A percentile compares a stretch with the other conserved stretches of the same genome.
These are phyloP conservation scores for Proterorhinus semilunaris DNA, from an alignment of 2,113 vertebrate species.

Conservation along the genomic window DNA sequence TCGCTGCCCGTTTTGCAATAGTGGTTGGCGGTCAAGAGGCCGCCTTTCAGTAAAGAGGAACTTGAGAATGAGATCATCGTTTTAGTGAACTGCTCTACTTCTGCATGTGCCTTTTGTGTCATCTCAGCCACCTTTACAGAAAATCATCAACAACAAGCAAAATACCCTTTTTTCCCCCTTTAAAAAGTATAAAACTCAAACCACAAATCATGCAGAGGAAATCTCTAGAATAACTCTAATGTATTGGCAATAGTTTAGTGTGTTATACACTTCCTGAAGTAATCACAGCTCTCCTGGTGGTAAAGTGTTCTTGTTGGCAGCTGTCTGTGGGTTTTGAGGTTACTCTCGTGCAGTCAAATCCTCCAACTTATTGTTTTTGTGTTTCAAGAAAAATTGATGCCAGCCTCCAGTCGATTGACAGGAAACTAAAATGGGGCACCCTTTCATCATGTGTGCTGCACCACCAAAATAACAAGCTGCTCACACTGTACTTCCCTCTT, in stretches of 20 bases:
- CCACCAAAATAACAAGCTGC: conserved; percentile 55
- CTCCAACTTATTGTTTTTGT: conserved; percentile 12
- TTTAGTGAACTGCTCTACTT: conserved; percentile 19
- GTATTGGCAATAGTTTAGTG: too few relatives aligned
- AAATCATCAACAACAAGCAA: not conserved
- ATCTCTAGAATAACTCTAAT: not conserved
- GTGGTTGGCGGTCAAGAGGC: conserved; percentile 15
- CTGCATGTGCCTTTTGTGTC: not conserved
- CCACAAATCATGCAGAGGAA: not conserved
- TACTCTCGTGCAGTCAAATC: not conserved
- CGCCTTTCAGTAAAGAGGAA: conserved; percentile 36
- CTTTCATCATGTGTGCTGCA: conserved; percentile 49
- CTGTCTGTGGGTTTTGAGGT: not conserved
- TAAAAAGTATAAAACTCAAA: too few relatives aligned
- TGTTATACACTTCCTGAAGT: not conserved
- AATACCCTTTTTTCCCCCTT: not conserved
- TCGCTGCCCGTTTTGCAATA: not conserved
- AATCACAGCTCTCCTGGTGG: not conserved
- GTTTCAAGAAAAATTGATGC: conserved; percentile 15
- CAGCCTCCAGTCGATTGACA: conserved; percentile 30
- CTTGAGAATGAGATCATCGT: conserved; percentile 26
- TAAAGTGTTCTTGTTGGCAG: not conserved
- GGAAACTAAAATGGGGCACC: conserved; percentile 62
- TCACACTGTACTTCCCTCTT: conserved; percentile 41
- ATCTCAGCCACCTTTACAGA: not conserved